These are phyloP conservation scores for Calliphora vomitoria DNA, from an alignment of 2,888 invertebrate species.

Conservation along the genomic window DNA sequence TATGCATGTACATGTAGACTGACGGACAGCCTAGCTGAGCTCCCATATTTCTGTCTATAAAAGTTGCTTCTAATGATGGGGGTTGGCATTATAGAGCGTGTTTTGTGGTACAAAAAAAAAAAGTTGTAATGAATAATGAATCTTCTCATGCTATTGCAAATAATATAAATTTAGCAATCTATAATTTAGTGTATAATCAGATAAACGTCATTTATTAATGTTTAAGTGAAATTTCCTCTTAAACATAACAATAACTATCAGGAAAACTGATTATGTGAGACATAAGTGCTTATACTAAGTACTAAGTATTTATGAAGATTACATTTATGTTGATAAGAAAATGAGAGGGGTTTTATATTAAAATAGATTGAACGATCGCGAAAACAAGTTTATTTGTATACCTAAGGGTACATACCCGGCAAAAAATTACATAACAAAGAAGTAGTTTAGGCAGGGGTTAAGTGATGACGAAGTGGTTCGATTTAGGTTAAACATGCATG, in stretches of 20 bases:
- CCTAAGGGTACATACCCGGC: too few relatives aligned
- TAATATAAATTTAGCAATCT: conserved; percentile 24
- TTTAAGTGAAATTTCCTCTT: conserved; percentile 62
- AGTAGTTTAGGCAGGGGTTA: too few relatives aligned
- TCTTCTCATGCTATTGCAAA: conserved; percentile 31
- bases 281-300: too few relatives aligned
- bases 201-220: conserved; percentile 52
- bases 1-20: conserved; percentile 8
- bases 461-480: too few relatives aligned
- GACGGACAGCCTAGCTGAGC: conserved; percentile 29
- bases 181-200: conserved; percentile 47
- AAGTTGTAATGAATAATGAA: conserved; percentile 33
- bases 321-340: conserved; percentile 5
- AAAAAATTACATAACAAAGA: too few relatives aligned
- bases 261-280: conserved; percentile 32
- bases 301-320: too few relatives aligned
- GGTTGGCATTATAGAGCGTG: conserved; percentile 61
- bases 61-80: conserved; percentile 35
- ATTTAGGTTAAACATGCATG: too few relatives aligned
- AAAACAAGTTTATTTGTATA: too few relatives aligned
- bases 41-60: conserved; percentile 19
- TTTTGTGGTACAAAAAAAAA: conserved; percentile 21
- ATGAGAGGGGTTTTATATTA: neutral
- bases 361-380: too few relatives aligned
- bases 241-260: neutral